Conservation (phyloP, 2,888 invertebrate genomes). For the Drosophila mimetica region DNA sequence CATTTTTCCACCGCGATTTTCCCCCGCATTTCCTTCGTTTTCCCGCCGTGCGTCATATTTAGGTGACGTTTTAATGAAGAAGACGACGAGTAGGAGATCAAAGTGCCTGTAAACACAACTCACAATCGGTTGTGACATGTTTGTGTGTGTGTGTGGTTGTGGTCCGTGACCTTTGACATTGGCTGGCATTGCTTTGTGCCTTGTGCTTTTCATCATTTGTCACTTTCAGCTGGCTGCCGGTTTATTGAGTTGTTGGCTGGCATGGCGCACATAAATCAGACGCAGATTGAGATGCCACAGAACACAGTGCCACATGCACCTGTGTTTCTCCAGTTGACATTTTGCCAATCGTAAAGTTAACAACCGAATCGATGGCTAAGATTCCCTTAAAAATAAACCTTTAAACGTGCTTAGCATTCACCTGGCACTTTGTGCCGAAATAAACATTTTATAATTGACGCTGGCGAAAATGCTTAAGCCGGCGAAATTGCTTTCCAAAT, state of each 20-base stretch:
- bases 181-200: constrained; percentile 36
- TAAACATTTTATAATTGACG: constrained; percentile 34
- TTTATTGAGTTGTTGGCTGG: constrained; percentile 64
- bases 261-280: constrained; percentile 64
- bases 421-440: constrained; percentile 24
- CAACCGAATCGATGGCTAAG: constrained; percentile 1
- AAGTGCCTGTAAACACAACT: constrained; percentile 29
- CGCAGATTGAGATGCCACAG: constrained; percentile 42
- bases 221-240: constrained; percentile 47
- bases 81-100: constrained; percentile 32
- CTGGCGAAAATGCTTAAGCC: constrained; percentile 37
- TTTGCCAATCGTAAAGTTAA: neutral
- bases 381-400: neutral
- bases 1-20: neutral
- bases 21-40: constrained; percentile 1
- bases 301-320: constrained; percentile 28
- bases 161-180: constrained; percentile 65
- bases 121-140: constrained; percentile 46
- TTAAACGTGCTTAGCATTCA: constrained; percentile 6
- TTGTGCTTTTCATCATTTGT: constrained; percentile 51
- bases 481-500: constrained; percentile 41
- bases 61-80: constrained; percentile 44
- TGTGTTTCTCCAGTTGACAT: constrained; percentile 20
- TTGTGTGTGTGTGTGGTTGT: constrained; percentile 17
- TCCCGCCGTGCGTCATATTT: constrained; percentile 28